Evolutionary conservation across 2,797 vertebrate species (phyloP).

Genomic region (Microctenopoma lineatum): DNA sequence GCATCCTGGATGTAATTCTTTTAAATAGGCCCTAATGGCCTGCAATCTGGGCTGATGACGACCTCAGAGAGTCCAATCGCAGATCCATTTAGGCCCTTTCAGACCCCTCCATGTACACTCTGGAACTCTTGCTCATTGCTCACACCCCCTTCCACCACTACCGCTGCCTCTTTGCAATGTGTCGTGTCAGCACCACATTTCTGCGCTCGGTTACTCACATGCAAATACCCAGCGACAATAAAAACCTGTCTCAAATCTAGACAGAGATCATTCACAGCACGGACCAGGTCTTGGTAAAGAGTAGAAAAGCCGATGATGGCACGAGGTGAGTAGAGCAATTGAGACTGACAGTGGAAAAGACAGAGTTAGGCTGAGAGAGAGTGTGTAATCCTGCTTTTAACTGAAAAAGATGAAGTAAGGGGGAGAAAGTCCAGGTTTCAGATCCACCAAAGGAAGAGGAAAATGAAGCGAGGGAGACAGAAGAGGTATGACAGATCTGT

Average conservation of each 20-base stretch:
- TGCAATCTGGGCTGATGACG: slow-evolving; percentile 82
- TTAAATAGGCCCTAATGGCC: slow-evolving; percentile 86
- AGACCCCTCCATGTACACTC: slow-evolving; percentile 76
- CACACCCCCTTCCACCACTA: slow-evolving; percentile 53
- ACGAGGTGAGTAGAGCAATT: slow-evolving; percentile 31
- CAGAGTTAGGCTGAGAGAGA: slow-evolving; percentile 14
- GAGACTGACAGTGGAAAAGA: slow-evolving; percentile 35
- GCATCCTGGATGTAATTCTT: slow-evolving; percentile 86
- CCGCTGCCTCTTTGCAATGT: slow-evolving; percentile 44
- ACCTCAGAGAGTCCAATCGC: slow-evolving; percentile 80
- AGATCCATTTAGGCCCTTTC: slow-evolving; percentile 83
- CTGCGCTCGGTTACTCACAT: slow-evolving; percentile 1
- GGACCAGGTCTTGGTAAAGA: slow-evolving; percentile 15
- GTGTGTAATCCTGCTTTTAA: slow-evolving; percentile 57
- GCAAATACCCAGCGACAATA: slow-evolving; percentile 20
- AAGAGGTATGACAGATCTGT: slow-evolving; percentile 69
- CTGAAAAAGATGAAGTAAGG: slow-evolving; percentile 32
- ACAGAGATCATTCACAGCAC: slow-evolving; percentile 1
- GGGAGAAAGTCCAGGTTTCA: slow-evolving; percentile 40
- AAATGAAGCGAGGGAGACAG: slow-evolving; percentile 41
- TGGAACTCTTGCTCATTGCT: slow-evolving; percentile 63
- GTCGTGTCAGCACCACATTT: slow-evolving; percentile 48
- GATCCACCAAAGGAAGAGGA: slow-evolving; percentile 34
- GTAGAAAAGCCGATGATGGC: slow-evolving; percentile 26
- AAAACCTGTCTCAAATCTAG: slow-evolving; percentile 38